phyloP scores from a whole-genome alignment of 1,140 invertebrate genomes.

The Drosophila chauvacae region DNA sequence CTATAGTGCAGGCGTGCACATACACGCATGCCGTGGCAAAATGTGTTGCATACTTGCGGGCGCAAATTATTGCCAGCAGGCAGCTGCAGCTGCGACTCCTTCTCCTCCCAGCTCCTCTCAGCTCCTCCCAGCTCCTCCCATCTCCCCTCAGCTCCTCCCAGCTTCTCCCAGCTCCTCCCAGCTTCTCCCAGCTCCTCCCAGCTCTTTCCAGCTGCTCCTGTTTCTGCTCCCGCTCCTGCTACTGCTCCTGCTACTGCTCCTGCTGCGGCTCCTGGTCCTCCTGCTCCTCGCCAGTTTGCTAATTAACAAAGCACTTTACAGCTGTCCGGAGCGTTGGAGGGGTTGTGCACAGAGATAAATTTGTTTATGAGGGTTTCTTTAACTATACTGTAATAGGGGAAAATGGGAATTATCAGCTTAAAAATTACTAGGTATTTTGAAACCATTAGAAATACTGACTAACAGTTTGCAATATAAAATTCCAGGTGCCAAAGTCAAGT shows the following conservation, averaged over 20 bases:
- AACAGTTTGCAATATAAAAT: too few species aligned
- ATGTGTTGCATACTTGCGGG: conserved; percentile 80
- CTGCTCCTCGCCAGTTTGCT: conserved; percentile 63
- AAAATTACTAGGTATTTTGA: too few species aligned
- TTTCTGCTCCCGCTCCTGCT: conserved; percentile 3
- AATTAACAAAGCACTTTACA: conserved; percentile 83
- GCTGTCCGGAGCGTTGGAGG: conserved; percentile 25
- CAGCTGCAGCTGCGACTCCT: conserved; percentile 46
- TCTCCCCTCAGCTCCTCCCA: background rate
- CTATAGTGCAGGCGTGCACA: conserved; percentile 56
- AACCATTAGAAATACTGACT: too few species aligned
- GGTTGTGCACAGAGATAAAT: background rate
- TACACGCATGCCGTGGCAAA: conserved; percentile 60
- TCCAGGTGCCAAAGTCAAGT: too few species aligned
- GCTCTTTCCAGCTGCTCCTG: conserved; percentile 26
- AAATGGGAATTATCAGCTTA: background rate
- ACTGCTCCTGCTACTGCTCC: background rate
- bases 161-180: background rate
- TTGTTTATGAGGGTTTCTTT: background rate
- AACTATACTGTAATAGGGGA: background rate
- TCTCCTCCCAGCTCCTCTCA: background rate
- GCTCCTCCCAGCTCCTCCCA: background rate
- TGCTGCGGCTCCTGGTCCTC: conserved; percentile 1
- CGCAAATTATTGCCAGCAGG: conserved; percentile 77
- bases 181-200: background rate